Evolutionary conservation across 1,140 invertebrate species (phyloP), one percentile per base, ranked within the genome.

Genomic region (Theocolax elegans): DNA sequence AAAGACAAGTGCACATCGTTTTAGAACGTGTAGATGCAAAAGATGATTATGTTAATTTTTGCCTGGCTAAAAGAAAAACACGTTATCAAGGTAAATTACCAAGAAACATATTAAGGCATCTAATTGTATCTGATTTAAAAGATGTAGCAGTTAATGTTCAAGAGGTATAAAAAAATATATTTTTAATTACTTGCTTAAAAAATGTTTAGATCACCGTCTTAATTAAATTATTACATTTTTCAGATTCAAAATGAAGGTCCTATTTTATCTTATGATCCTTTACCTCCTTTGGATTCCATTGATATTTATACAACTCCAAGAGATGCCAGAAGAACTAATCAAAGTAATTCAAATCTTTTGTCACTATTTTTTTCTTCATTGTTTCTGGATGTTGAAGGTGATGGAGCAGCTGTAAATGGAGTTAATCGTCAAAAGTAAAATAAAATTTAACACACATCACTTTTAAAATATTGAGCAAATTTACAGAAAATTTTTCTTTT

Each of bases 41-140:
- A 49, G 90, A 93, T 76, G 82, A 87, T 7, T 77, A 89, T 17
- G 83, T 91, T 0, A 87, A 87, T 59, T 89, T 91, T 56, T 93
- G 87, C 79, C 86, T 88, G 77, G 80, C 83, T 42, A 92, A 92
- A 81, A 83, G 92, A 49, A 79, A 82, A 7, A 83, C 85, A 70
- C 78, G 91, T 49, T 94, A 92, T 81, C 87, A 88, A 73, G 90
- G 89, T 9, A 81, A 80, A 60, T 87, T 92, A 17, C 94, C 94
- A 2, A 82, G 89, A 38, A 94, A 92, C 80, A 91, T 96, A 73
- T 86, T 91, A 23, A 85, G 94, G 29, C 94, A 96, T 80, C 90
- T 96, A 51, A 87, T 96, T 48, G 81, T 96, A 2, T 93, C 93
- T 0, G 94, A 95, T 77, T 88, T 93, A 29, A 93, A 93, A 79